Evolutionary conservation across 2,888 invertebrate genomes (phyloP).

Genomic region (Aproaerema taeniolella): DNA sequence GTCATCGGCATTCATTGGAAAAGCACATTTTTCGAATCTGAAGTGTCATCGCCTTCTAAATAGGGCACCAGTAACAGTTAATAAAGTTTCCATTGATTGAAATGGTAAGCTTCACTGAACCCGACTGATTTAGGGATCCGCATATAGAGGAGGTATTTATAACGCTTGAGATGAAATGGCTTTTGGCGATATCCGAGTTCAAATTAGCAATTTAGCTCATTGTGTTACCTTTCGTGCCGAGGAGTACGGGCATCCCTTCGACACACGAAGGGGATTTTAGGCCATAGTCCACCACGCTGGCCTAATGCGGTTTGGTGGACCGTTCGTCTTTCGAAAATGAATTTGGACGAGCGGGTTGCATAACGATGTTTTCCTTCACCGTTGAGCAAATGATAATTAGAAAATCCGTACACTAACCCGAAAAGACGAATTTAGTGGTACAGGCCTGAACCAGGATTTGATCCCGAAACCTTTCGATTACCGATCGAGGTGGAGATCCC

Average conservation of each 20-base stretch:
- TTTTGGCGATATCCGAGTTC: not conserved
- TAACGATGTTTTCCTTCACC: no score
- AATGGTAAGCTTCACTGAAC: conserved; percentile 4
- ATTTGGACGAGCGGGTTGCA: no score
- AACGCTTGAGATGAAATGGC: not conserved
- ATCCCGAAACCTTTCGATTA: no score
- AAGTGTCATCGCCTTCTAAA: not conserved
- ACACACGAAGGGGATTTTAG: no score
- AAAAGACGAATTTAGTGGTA: no score
- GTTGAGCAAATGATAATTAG: no score
- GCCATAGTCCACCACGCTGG: not conserved
- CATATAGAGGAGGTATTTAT: not conserved
- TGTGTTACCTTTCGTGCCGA: not conserved
- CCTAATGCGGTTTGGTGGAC: not conserved
- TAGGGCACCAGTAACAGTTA: not conserved
- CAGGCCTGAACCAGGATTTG: no score
- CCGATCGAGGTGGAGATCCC: no score
- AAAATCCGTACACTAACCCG: no score
- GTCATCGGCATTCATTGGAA: not conserved
- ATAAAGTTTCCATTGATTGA: conserved; percentile 11
- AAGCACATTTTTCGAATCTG: not conserved
- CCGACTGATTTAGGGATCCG: not conserved
- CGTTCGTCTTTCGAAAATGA: no score
- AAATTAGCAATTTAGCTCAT: not conserved
- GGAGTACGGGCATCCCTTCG: not conserved